Conservation (phyloP, 2,797 vertebrate species). For the Scyliorhinus canicula region DNA sequence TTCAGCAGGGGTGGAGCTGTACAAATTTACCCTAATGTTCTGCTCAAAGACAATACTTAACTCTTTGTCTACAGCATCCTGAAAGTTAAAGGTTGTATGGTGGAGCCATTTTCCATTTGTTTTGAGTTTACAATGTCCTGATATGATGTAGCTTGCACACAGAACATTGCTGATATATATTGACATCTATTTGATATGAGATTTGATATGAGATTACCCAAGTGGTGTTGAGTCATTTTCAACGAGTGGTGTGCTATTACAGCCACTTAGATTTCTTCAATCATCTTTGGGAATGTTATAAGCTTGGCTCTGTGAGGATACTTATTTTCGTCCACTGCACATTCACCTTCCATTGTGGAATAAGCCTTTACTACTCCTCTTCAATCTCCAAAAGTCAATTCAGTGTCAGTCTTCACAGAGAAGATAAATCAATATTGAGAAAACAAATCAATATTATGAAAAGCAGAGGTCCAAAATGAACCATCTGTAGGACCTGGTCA, state of each 20-base stretch:
- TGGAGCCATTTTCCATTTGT: background rate
- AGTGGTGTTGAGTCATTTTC: background rate
- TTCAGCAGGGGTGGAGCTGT: background rate
- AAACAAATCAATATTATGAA: background rate
- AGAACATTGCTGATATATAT: background rate
- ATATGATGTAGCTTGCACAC: background rate
- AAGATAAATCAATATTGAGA: background rate
- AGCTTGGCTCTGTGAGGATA: background rate
- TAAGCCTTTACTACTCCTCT: background rate
- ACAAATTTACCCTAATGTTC: background rate
- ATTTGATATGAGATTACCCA: background rate
- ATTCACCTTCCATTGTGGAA: background rate
- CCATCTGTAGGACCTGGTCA: background rate
- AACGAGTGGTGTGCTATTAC: background rate
- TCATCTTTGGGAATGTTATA: background rate
- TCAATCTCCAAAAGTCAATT: background rate
- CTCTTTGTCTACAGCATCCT: background rate
- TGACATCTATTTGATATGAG: background rate
- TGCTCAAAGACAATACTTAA: background rate
- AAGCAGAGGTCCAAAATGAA: background rate
- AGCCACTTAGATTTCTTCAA: background rate
- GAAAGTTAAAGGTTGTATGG: background rate
- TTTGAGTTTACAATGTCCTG: background rate
- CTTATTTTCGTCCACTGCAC: background rate
- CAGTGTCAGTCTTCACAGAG: background rate